These are phyloP conservation scores for Ophioderma brevispina DNA, from an alignment of 35 echinoderm and acorn worm species.

Conservation along the genomic window DNA sequence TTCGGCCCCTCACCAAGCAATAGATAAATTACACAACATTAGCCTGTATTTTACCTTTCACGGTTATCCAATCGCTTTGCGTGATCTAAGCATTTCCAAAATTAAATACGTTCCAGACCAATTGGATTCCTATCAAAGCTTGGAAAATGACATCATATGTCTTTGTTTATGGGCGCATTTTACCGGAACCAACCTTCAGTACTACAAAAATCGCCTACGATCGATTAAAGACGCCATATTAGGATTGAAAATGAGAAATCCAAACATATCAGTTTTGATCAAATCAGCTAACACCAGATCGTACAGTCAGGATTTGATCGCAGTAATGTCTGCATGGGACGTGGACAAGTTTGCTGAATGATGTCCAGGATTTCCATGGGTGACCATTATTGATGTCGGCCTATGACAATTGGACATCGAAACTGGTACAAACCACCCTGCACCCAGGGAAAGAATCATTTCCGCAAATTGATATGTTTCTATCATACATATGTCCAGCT, in stretches of 20 bases:
- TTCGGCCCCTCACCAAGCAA: conserved; percentile 27
- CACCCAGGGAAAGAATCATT: conserved; percentile 23
- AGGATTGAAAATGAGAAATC: neutral
- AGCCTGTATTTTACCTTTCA: conserved; percentile 8
- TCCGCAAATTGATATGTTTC: conserved; percentile 42
- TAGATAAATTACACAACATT: conserved; percentile 11
- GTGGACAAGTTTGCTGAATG: conserved; percentile 11
- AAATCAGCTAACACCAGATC: conserved; percentile 49
- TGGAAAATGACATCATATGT: conserved; percentile 21
- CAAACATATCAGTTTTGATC: conserved; percentile 6
- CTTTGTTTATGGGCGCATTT: conserved; percentile 47
- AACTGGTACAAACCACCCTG: neutral
- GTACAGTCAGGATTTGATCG: neutral
- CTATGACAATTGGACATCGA: conserved; percentile 39
- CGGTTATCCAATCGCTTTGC: conserved; percentile 24
- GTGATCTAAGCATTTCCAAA: neutral
- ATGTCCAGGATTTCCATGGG: neutral
- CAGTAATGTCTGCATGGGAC: conserved; percentile 38
- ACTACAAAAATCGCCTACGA: conserved; percentile 3
- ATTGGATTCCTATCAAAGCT: conserved; percentile 8
- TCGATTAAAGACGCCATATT: conserved; percentile 22
- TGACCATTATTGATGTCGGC: conserved; percentile 45
- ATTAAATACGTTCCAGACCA: conserved; percentile 19
- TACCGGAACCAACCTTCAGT: conserved; percentile 31
- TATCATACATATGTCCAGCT: conserved; percentile 18